Percentiles rank a stretch among this genome's conserved stretches.
Evolutionary conservation across 2,113 vertebrate species (phyloP).

Genomic region (Channa argus): DNA sequence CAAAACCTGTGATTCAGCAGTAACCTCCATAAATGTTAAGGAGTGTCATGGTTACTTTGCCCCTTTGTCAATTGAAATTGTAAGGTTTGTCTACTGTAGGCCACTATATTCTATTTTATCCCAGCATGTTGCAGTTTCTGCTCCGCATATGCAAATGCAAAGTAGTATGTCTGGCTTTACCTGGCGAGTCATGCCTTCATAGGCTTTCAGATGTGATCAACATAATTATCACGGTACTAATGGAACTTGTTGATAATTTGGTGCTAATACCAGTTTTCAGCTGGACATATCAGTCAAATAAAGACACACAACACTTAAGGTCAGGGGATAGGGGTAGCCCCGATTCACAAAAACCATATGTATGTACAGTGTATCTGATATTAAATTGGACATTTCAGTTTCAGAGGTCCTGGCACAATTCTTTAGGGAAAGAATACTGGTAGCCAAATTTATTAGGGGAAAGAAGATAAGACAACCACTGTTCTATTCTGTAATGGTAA

Average conservation of each 20-base stretch:
- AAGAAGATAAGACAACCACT: too few species aligned
- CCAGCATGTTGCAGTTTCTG: neutral
- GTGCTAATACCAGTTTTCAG: neutral
- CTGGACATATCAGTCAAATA: slow-evolving; percentile 5
- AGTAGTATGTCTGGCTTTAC: neutral
- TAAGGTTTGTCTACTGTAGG: slow-evolving; percentile 29
- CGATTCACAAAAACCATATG: neutral
- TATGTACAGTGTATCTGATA: too few species aligned
- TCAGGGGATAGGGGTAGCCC: neutral
- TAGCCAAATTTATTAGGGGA: too few species aligned
- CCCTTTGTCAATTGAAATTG: slow-evolving; percentile 27
- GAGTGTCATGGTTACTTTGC: slow-evolving; percentile 40
- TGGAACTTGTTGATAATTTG: too few species aligned
- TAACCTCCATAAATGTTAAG: slow-evolving; percentile 40
- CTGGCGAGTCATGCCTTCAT: too few species aligned
- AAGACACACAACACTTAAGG: neutral
- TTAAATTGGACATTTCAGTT: too few species aligned
- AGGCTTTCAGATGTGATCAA: neutral
- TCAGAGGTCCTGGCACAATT: too few species aligned
- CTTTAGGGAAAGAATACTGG: too few species aligned
- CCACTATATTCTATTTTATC: slow-evolving; percentile 8
- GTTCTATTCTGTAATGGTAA: neutral
- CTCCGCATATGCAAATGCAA: neutral
- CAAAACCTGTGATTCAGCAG: slow-evolving; percentile 28
- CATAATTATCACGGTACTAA: neutral